These are phyloP conservation scores for Hemistola chrysoprasaria DNA, from an alignment of 2,888 invertebrate genomes.

Conservation along the genomic window DNA sequence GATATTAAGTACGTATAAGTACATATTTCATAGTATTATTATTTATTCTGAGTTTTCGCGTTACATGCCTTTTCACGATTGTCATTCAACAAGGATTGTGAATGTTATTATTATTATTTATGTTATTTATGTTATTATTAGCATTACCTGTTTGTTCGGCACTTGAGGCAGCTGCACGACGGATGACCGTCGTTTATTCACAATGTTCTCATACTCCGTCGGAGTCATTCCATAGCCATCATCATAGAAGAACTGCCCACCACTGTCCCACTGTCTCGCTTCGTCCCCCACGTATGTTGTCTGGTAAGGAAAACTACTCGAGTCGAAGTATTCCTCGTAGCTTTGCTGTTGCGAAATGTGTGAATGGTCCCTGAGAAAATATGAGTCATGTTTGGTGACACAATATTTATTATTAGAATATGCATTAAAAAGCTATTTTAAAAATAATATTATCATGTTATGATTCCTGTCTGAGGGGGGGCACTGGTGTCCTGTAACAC, in stretches of 20 bases:
- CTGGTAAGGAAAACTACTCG: constrained; percentile 84
- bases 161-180: constrained; percentile 77
- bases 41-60: too few relatives aligned
- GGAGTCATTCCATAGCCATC: constrained; percentile 71
- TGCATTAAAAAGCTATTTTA: too few relatives aligned
- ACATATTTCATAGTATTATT: too few relatives aligned
- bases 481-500: too few relatives aligned
- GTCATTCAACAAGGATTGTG: too few relatives aligned
- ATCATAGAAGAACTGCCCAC: constrained; percentile 80
- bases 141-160: constrained; percentile 69
- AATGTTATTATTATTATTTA: too few relatives aligned
- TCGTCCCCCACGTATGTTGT: constrained; percentile 81
- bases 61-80: too few relatives aligned
- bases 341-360: constrained; percentile 76
- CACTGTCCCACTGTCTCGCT: constrained; percentile 88
- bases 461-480: too few relatives aligned
- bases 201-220: constrained; percentile 81
- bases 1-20: too few relatives aligned
- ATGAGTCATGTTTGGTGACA: background rate
- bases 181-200: constrained; percentile 79
- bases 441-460: too few relatives aligned
- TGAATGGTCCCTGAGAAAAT: constrained; percentile 74
- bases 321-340: constrained; percentile 86
- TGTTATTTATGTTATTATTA: too few relatives aligned
- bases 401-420: too few relatives aligned